phyloP scores from a whole-genome alignment of 1,140 invertebrate genomes.

The Diorhabda elongata region DNA sequence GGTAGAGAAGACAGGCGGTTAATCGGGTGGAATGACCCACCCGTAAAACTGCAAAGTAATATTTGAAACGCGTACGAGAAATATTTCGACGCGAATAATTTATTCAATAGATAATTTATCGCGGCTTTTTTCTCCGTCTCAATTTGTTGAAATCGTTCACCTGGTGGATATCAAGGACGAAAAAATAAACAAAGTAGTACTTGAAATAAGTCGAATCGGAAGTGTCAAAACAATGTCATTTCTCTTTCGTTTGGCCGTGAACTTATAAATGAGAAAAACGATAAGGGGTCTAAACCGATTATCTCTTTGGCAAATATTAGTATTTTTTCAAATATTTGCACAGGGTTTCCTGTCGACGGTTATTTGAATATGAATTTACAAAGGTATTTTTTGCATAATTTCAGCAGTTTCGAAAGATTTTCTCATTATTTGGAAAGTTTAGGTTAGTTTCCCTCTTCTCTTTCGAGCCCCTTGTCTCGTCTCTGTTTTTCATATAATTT shows the following conservation, averaged over 20 bases:
- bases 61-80: slow-evolving; percentile 2
- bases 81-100: not conserved
- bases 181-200: not conserved
- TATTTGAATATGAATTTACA: not conserved
- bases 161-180: not conserved
- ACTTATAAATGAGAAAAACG: slow-evolving; percentile 6
- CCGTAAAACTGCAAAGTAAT: not conserved
- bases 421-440: too few relatives aligned
- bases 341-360: not conserved
- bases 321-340: not conserved
- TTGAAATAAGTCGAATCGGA: slow-evolving; percentile 7
- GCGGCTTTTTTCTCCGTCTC: too few relatives aligned
- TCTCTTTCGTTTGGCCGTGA: slow-evolving; percentile 16
- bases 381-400: too few relatives aligned
- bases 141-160: too few relatives aligned
- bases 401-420: too few relatives aligned
- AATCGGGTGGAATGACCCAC: slow-evolving; percentile 1
- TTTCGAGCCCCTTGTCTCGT: too few relatives aligned
- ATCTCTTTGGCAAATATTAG: not conserved
- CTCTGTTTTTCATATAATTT: too few relatives aligned
- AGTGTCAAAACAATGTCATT: slow-evolving; percentile 9
- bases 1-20: not conserved
- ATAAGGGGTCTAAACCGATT: slow-evolving; percentile 3
- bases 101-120: not conserved
- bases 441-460: too few relatives aligned